Percentiles rank a stretch among this genome's conserved stretches.
These are phyloP conservation scores for Hydractinia echinata DNA, from an alignment of 30 jellyfish, hydroid and myxozoan species.

Conservation along the genomic window DNA sequence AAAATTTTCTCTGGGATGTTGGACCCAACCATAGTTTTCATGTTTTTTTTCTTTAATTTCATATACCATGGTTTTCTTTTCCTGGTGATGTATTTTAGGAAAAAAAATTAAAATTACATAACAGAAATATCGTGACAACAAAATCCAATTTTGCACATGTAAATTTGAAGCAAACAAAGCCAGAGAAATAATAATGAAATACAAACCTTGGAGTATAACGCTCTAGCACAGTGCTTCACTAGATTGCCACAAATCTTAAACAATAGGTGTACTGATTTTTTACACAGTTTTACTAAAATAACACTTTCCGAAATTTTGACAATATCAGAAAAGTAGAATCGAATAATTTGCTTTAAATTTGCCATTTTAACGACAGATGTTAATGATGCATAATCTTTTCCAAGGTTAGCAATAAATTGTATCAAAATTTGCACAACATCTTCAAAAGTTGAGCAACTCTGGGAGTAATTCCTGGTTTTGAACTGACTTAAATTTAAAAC, in stretches of 20 bases:
- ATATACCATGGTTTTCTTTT: too few species aligned
- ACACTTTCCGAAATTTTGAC: constrained; percentile 34
- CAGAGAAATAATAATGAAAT: not conserved
- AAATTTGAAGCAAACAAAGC: too few species aligned
- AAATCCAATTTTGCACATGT: not conserved
- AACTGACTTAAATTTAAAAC: not conserved
- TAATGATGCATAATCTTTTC: not conserved
- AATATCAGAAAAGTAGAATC: constrained; percentile 33
- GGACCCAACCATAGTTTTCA: too few species aligned
- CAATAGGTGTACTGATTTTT: constrained; percentile 24
- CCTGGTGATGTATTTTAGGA: too few species aligned
- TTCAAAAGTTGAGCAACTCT: not conserved
- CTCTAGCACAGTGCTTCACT: constrained; percentile 56
- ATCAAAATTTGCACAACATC: not conserved
- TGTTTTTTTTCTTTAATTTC: too few species aligned
- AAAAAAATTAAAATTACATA: too few species aligned
- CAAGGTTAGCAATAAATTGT: constrained; percentile 9
- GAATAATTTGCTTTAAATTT: constrained; percentile 32
- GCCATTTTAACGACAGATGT: constrained; percentile 40
- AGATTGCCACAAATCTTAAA: constrained; percentile 52
- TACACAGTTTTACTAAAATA: constrained; percentile 33
- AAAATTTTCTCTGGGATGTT: too few species aligned
- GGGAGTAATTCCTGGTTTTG: not conserved
- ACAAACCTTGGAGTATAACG: constrained; percentile 51
- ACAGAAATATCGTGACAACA: not conserved